Percentiles rank a stretch among this genome's conserved stretches.
These are phyloP conservation scores for Tetragnatha montana DNA, from an alignment of 2,888 invertebrate species.

Conservation along the genomic window DNA sequence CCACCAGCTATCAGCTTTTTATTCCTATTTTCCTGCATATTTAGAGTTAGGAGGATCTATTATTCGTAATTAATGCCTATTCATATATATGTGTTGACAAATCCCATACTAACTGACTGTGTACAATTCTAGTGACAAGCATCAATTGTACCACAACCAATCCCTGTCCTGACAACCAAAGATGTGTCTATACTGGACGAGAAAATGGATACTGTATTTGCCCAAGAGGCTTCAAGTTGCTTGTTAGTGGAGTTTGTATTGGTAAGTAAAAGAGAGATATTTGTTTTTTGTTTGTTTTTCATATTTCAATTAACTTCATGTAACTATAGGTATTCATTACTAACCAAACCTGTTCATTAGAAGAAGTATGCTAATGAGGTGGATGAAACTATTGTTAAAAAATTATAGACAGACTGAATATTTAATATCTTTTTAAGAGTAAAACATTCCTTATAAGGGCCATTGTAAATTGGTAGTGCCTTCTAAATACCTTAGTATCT, in stretches of 20 bases:
- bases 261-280: conserved; percentile 62
- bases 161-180: conserved; percentile 86
- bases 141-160: conserved; percentile 78
- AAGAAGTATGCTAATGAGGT: not conserved
- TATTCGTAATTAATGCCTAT: too few relatives aligned
- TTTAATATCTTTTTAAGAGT: too few relatives aligned
- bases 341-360: too few relatives aligned
- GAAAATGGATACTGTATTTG: conserved; percentile 95
- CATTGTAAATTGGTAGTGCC: too few relatives aligned
- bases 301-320: too few relatives aligned
- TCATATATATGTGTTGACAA: not conserved
- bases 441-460: too few relatives aligned
- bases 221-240: conserved; percentile 85
- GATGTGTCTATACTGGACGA: conserved; percentile 91
- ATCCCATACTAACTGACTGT: not conserved
- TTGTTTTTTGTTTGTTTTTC: too few relatives aligned
- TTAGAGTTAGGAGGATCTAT: too few relatives aligned
- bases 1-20: not conserved
- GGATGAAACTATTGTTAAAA: too few relatives aligned
- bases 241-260: conserved; percentile 72
- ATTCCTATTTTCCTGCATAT: not conserved
- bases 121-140: conserved; percentile 68
- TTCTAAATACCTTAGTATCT: too few relatives aligned
- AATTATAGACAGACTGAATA: too few relatives aligned
- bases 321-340: too few relatives aligned